Evolutionary conservation across 2,113 vertebrate species (phyloP), one percentile per base, ranked within the genome.

Genomic region (Passer domesticus): DNA sequence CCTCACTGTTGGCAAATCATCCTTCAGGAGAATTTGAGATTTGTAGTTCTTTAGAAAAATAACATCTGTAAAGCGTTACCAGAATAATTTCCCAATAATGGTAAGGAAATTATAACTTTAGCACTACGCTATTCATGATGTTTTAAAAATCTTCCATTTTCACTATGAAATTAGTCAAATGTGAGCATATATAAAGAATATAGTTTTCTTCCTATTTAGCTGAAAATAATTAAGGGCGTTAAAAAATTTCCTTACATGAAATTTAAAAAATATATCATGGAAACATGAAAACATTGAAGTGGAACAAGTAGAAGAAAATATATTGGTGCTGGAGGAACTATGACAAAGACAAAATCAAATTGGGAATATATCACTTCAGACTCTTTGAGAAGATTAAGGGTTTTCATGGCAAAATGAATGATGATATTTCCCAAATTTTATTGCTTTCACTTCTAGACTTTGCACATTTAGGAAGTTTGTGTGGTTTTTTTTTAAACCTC

Each of bases 41-140:
- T 56, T 67, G 85, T 74, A 85, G 35, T 12, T 79, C 11, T 83
- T 77, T 19, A 77, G 59, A 91, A 91, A 92, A 92, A 67, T 43
- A 91, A 80, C 39, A 94, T 89, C 75, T 95, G 55, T 35, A 69
- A 91, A 80, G n/a, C 43, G 33, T 83, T 88, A 93, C 15, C 35
- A 53, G 75, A 94, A 91, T 83, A 74, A 94, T 62, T 88, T 91
- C 79, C 43, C 43, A 88, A 69, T 43, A 87, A 67, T 31, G 72
- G 53, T 59, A 79, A 59, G 19, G 37, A 91, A 90, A 94, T 85
- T 39, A 55, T n/a, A 49, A 22, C 43, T 74, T 88, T 56, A 95
- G 88, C 2, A 7, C 12, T 25, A 67, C 2, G 3, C 22, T 12
- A 28, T 64, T 50, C 39, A 64, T 46, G 23, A 78, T 39, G 27